A percentile compares a stretch with the other conserved stretches of the same genome.
phyloP scores from a whole-genome alignment of 2,113 vertebrate species.

The Boleophthalmus pectinirostris region DNA sequence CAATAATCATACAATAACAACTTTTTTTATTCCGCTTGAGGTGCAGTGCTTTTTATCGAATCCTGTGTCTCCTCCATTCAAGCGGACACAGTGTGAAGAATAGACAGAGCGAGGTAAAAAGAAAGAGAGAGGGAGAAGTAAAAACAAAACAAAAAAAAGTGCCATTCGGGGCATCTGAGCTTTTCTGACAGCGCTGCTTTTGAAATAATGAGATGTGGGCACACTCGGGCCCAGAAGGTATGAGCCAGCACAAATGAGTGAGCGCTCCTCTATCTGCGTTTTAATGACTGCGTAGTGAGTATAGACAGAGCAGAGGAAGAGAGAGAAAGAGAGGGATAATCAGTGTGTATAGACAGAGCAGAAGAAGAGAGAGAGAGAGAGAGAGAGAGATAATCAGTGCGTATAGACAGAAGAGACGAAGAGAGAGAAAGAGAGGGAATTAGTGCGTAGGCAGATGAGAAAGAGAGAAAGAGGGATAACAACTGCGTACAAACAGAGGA shows the following conservation, averaged over 20 bases:
- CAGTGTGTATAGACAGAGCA: too few relatives aligned
- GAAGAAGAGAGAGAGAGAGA: too few relatives aligned
- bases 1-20: conserved; percentile 6
- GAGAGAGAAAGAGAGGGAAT: too few relatives aligned
- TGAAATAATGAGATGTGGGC: conserved; percentile 40
- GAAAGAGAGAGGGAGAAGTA: not conserved
- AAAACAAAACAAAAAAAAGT: conserved; percentile 13
- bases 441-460: too few relatives aligned
- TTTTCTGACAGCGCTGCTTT: conserved; percentile 30
- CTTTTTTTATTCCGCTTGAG: not conserved
- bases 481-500: too few relatives aligned
- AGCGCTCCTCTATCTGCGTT: conserved; percentile 18
- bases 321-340: too few relatives aligned
- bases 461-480: too few relatives aligned
- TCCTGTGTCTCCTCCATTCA: conserved; percentile 20
- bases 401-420: too few relatives aligned
- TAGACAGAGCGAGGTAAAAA: conserved; percentile 13
- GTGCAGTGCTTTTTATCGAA: not conserved
- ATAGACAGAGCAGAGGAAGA: not conserved
- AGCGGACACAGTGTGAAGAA: conserved; percentile 27
- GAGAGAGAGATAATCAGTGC: too few relatives aligned
- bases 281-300: conserved; percentile 34
- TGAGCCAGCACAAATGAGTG: conserved; percentile 53
- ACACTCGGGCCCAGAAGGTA: conserved; percentile 23
- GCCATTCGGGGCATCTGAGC: conserved; percentile 22